Evolutionary conservation across 2,797 vertebrate genomes (phyloP).

Genomic region (Bufotes viridis): DNA sequence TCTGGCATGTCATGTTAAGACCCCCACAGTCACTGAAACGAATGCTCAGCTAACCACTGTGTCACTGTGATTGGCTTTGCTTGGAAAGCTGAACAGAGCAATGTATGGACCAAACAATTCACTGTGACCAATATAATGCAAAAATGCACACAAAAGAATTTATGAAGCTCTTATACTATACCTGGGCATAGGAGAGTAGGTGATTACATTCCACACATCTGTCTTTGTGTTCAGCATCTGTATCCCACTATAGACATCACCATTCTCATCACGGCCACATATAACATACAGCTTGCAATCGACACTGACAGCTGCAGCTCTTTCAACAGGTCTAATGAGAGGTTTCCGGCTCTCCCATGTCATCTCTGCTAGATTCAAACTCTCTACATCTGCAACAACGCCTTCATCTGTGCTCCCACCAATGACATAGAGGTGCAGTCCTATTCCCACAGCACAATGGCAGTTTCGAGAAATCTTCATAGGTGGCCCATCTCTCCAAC

Average conservation of each 20-base stretch:
- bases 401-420: slow-evolving; percentile 86
- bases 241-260: slow-evolving; percentile 84
- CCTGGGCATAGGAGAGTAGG: slow-evolving; percentile 85
- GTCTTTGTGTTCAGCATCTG: slow-evolving; percentile 79
- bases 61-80: too few species aligned
- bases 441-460: slow-evolving; percentile 83
- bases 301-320: slow-evolving; percentile 75
- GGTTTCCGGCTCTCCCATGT: slow-evolving; percentile 81
- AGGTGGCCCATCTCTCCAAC: slow-evolving; percentile 84
- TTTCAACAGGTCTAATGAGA: slow-evolving; percentile 84
- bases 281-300: slow-evolving; percentile 80
- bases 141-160: neutral
- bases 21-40: too few species aligned
- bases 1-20: too few species aligned
- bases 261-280: slow-evolving; percentile 89
- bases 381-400: slow-evolving; percentile 80
- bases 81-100: too few species aligned
- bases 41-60: too few species aligned
- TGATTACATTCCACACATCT: slow-evolving; percentile 86
- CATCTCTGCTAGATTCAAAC: slow-evolving; percentile 73
- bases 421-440: slow-evolving; percentile 79
- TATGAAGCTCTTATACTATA: slow-evolving; percentile 57
- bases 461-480: slow-evolving; percentile 85
- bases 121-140: too few species aligned
- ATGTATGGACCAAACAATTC: too few species aligned